These are phyloP conservation scores for Hippocampus comes DNA, from an alignment of 2,113 vertebrate species.

Conservation along the genomic window DNA sequence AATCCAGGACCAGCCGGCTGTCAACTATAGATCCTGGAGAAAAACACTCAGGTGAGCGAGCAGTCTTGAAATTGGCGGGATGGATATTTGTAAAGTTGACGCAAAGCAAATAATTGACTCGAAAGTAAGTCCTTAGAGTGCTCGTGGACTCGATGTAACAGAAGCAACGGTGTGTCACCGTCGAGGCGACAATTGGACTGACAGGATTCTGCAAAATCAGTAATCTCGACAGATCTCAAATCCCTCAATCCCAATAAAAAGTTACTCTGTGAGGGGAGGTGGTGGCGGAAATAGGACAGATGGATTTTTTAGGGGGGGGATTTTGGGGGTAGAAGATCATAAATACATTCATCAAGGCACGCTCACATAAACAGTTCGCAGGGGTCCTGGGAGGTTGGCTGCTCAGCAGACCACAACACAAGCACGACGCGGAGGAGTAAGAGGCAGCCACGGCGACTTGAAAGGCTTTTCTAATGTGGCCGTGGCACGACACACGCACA, in stretches of 20 bases:
- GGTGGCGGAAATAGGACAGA: conserved; percentile 13
- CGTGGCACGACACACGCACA: conserved; percentile 66
- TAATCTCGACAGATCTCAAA: conserved; percentile 23
- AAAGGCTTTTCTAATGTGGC: conserved; percentile 77
- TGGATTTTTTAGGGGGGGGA: conserved; percentile 5
- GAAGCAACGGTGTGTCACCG: background rate
- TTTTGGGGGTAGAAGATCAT: conserved; percentile 34
- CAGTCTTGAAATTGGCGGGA: too few relatives aligned
- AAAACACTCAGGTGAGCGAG: too few relatives aligned
- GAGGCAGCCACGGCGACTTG: conserved; percentile 71
- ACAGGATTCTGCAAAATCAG: conserved; percentile 6
- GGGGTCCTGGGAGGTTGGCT: conserved; percentile 67
- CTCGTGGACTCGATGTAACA: background rate
- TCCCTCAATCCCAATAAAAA: conserved; percentile 46
- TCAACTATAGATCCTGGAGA: too few relatives aligned
- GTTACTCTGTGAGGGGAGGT: conserved; percentile 25
- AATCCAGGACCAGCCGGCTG: too few relatives aligned
- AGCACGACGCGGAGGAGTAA: conserved; percentile 72
- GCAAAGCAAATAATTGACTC: too few relatives aligned
- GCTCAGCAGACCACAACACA: conserved; percentile 78
- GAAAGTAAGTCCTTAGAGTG: too few relatives aligned
- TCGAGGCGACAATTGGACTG: conserved; percentile 56
- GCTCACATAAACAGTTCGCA: conserved; percentile 49
- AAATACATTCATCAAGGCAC: conserved; percentile 43
- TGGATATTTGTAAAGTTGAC: too few relatives aligned